Percentiles rank a stretch among this genome's conserved stretches.
phyloP scores from a whole-genome alignment of 2,888 invertebrate species.

The Pandemis cinnamomeana region DNA sequence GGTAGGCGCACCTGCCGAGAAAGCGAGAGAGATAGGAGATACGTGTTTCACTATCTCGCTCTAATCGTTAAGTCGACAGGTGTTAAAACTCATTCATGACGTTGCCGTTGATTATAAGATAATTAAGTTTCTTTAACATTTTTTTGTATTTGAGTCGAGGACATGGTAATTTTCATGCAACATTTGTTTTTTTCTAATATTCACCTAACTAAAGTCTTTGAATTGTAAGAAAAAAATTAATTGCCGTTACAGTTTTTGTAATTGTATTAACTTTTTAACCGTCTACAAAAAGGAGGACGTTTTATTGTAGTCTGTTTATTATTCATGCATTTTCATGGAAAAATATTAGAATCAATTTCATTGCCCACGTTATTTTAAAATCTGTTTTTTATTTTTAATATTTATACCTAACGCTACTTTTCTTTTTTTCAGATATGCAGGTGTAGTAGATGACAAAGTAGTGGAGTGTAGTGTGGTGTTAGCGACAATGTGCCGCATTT shows the following conservation, averaged over 20 bases:
- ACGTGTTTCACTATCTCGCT: not conserved
- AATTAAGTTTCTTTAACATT: not conserved
- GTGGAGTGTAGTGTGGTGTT: conserved; percentile 52
- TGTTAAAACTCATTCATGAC: not conserved
- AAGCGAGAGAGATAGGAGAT: not conserved
- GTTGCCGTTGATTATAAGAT: not conserved
- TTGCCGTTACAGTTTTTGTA: too few relatives aligned
- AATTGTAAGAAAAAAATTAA: too few relatives aligned
- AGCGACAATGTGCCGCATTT: conserved; percentile 49
- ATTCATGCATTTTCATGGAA: too few relatives aligned
- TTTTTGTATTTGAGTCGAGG: not conserved
- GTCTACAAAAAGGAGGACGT: too few relatives aligned
- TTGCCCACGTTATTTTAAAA: too few relatives aligned
- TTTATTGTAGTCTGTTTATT: too few relatives aligned
- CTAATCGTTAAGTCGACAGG: not conserved
- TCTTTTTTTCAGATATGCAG: conserved; percentile 35
- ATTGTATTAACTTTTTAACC: too few relatives aligned
- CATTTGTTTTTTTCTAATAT: too few relatives aligned
- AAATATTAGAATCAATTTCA: too few relatives aligned
- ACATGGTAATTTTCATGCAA: not conserved
- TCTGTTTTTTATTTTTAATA: too few relatives aligned
- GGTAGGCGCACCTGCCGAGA: not conserved
- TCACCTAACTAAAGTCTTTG: too few relatives aligned
- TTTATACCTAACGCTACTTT: not conserved
- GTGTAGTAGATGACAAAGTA: conserved; percentile 42